A percentile compares a stretch with the other conserved stretches of the same genome.
Evolutionary conservation across 2,113 vertebrate species (phyloP).

Genomic region (Leptosomus discolor): DNA sequence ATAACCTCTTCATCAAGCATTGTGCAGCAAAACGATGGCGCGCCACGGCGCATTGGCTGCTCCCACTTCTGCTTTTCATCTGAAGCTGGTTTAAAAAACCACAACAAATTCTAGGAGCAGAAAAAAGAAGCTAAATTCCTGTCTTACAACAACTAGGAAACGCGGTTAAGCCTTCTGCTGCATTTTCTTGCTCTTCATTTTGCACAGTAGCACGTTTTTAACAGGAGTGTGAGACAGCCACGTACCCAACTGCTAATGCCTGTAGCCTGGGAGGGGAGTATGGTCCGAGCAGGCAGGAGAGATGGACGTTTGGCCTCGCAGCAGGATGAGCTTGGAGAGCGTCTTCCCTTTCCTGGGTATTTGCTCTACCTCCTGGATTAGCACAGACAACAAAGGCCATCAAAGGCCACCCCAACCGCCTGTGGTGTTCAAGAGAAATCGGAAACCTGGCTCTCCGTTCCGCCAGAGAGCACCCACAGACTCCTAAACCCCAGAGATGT

Average conservation of each 20-base stretch:
- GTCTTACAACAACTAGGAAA: background rate
- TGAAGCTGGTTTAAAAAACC: background rate
- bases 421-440: background rate
- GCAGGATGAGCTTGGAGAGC: background rate
- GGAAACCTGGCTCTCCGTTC: background rate
- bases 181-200: background rate
- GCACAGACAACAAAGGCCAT: background rate
- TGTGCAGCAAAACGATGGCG: background rate
- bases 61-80: background rate
- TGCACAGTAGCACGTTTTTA: background rate
- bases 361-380: background rate
- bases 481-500: background rate
- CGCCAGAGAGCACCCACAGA: background rate
- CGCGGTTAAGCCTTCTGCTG: background rate
- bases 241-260: background rate
- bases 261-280: background rate
- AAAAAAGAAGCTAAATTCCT: background rate
- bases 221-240: background rate
- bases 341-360: background rate
- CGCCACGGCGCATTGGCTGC: background rate
- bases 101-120: background rate
- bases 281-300: background rate
- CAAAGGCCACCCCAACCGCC: background rate
- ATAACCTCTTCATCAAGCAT: background rate
- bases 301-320: background rate